Percentiles rank a stretch among this genome's conserved stretches.
These are phyloP conservation scores for Macrocentrus cingulum DNA, from an alignment of 1,140 invertebrate species.

Conservation along the genomic window DNA sequence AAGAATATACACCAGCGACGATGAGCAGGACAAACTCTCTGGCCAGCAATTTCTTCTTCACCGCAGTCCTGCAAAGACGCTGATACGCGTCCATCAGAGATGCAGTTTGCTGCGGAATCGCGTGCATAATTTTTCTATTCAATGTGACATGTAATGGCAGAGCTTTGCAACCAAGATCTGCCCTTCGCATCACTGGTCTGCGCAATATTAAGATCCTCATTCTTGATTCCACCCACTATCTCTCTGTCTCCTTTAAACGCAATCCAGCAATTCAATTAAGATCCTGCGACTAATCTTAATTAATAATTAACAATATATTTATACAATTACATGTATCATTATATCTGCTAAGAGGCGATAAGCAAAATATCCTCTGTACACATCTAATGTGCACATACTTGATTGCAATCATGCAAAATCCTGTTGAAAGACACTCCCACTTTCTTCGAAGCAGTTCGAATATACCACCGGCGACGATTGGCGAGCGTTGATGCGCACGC, in stretches of 20 bases:
- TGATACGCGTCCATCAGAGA: too few species aligned
- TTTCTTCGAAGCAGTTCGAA: conserved; percentile 12
- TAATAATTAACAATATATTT: conserved; percentile 54
- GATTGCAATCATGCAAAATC: background rate
- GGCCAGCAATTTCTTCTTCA: background rate
- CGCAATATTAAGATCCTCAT: background rate
- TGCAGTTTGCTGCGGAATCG: conserved; percentile 17
- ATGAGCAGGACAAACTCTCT: background rate
- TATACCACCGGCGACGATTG: conserved; percentile 16
- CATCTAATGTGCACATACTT: background rate
- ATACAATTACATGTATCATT: conserved; percentile 49
- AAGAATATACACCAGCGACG: background rate
- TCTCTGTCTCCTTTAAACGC: background rate
- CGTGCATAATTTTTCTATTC: conserved; percentile 46
- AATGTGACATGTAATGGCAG: conserved; percentile 36
- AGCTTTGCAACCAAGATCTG: conserved; percentile 13
- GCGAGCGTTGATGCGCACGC: too few species aligned
- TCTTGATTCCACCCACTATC: background rate
- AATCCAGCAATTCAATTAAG: conserved; percentile 45
- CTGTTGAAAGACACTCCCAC: background rate
- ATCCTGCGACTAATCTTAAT: conserved; percentile 44
- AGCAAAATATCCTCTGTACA: conserved; percentile 17
- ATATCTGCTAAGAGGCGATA: conserved; percentile 41
- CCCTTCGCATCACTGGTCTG: conserved; percentile 17
- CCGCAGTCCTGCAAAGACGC: background rate